Evolutionary conservation across 1,140 invertebrate genomes (phyloP).

Genomic region (Meteorus sp.): DNA sequence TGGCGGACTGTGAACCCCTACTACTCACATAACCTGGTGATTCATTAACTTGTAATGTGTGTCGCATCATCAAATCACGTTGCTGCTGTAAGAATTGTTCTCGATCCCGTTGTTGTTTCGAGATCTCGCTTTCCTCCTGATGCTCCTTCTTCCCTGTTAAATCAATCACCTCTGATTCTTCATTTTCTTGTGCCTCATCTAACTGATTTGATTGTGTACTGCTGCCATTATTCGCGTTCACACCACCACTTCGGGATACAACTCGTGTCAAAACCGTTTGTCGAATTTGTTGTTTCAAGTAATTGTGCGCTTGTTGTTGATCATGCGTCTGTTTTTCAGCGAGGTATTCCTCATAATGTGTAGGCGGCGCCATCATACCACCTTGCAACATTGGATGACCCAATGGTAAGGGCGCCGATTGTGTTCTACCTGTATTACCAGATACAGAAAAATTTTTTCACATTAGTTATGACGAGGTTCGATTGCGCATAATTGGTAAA

Average conservation of each 20-base stretch:
- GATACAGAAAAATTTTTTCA: background rate
- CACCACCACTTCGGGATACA: conserved; percentile 62
- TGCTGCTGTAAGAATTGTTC: conserved; percentile 67
- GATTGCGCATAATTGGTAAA: background rate
- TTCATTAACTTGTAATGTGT: conserved; percentile 62
- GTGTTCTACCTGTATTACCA: conserved; percentile 67
- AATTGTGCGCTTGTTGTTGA: conserved; percentile 68
- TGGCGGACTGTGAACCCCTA: conserved; percentile 59
- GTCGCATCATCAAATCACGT: conserved; percentile 66
- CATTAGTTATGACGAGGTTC: background rate
- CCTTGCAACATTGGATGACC: conserved; percentile 88
- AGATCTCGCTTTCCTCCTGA: conserved; percentile 64
- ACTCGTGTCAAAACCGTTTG: conserved; percentile 84
- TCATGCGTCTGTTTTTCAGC: conserved; percentile 65
- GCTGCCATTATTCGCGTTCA: no score
- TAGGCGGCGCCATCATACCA: conserved; percentile 53
- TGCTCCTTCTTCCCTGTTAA: conserved; percentile 70
- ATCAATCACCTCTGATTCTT: conserved; percentile 76
- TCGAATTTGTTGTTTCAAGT: conserved; percentile 84
- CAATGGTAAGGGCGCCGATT: conserved; percentile 91
- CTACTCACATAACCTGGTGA: conserved; percentile 59
- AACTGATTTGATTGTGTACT: conserved; percentile 64
- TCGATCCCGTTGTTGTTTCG: conserved; percentile 64
- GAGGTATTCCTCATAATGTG: conserved; percentile 68
- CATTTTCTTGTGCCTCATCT: conserved; percentile 64